Evolutionary conservation across 2,113 vertebrate genomes (phyloP).

Genomic region (Meleagris gallopavo): DNA sequence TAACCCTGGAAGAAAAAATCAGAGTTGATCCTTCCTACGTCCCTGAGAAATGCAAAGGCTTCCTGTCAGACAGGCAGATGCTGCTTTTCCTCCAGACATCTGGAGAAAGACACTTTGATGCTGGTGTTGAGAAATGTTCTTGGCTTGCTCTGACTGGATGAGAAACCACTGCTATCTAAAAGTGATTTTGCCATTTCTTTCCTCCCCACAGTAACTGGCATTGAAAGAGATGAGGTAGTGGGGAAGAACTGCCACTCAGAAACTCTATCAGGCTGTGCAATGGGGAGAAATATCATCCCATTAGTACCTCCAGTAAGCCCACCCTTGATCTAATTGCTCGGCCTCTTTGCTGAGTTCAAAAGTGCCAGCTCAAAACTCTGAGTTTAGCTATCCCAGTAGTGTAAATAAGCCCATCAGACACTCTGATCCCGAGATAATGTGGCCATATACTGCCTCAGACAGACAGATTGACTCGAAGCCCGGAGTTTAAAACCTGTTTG

Average conservation of each 20-base stretch:
- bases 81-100: constrained; percentile 34
- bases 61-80: background rate
- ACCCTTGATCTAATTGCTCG: background rate
- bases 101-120: constrained; percentile 33
- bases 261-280: background rate
- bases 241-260: background rate
- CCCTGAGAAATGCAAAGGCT: background rate
- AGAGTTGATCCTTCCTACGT: background rate
- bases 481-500: constrained; percentile 26
- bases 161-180: constrained; percentile 1
- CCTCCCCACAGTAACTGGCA: background rate
- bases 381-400: background rate
- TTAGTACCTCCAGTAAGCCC: background rate
- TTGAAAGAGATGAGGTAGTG: background rate
- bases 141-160: constrained; percentile 42
- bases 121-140: constrained; percentile 55
- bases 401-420: background rate
- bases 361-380: background rate
- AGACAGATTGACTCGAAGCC: constrained; percentile 12
- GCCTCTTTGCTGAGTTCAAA: background rate
- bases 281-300: fast-evolving
- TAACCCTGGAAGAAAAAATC: background rate
- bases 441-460: background rate
- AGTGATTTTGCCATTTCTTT: background rate
- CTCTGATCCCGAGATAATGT: background rate